Base-by-base conservation (phyloP, 2,797 vertebrate genomes). In the Borostomias antarcticus region DNA sequence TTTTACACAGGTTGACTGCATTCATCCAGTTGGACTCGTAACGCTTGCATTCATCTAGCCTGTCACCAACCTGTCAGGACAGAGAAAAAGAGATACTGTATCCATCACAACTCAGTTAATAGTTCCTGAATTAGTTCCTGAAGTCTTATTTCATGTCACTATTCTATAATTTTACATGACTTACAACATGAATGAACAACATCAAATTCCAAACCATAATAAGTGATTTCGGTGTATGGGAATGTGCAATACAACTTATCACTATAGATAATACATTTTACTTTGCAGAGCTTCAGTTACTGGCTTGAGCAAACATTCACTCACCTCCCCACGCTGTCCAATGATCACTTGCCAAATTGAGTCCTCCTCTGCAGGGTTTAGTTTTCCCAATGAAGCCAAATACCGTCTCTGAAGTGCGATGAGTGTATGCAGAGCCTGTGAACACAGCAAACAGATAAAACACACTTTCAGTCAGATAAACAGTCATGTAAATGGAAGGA, bases 301-400 rank as follows among this genome's bases (percentile, higher is more conserved):
- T 58, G 13, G 19, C n/a, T 58, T 19, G 9, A 33, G 25, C 9
- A 37, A 25, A 23, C 4, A 33, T 19, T 7, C n/a, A 78, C 88
- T 85, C 78, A 99, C 97, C 90, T 96, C 88, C n/a, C 94, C 94
- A 79, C 97, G 91, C 82, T 97, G 96, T 73, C 93, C 86, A 78
- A 98, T 95, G 73, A 99, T 96, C 86, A 98, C 94, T 82, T 98
- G 97, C 96, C 96, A 98, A 59, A 99, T 85, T 0, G 92, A 87
- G 72, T 96, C 95, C 78, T 97, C 95, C 73, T 98, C 94, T 35
- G 91, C 89, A 0, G 92, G 86, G 57, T 91, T 93, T 77, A 97
- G 92, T 40, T 94, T 96, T 70, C 93, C 96, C 43, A 96, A 82
- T 19, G 95, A 93, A 9, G 76, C 85, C 35, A 95, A 76, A 33